Evolutionary conservation across 37 sponge, comb jelly and placozoan genomes (phyloP).

Genomic region (Chondrilla cf. caribensis): DNA sequence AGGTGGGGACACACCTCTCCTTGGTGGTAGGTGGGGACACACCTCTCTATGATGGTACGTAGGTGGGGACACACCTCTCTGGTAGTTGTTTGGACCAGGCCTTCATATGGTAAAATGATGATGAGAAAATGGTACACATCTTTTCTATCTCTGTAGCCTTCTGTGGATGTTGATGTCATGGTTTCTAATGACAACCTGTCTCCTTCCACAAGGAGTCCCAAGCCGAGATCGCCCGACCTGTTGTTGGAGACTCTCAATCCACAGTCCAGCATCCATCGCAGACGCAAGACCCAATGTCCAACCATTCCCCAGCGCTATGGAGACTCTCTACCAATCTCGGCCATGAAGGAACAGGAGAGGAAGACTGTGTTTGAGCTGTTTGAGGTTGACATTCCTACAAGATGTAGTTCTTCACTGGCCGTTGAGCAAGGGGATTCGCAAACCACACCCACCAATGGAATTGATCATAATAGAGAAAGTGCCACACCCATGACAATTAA

Average conservation of each 20-base stretch:
- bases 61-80: too few relatives aligned
- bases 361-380: slow-evolving; percentile 17
- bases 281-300: not conserved
- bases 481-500: not conserved
- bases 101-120: too few relatives aligned
- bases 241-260: not conserved
- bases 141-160: not conserved
- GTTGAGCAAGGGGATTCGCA: not conserved
- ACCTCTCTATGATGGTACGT: too few relatives aligned
- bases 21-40: too few relatives aligned
- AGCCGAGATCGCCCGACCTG: not conserved
- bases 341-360: not conserved
- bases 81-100: too few relatives aligned
- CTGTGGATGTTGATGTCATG: slow-evolving; percentile 1
- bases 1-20: too few relatives aligned
- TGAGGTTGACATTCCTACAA: not conserved
- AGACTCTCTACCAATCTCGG: not conserved
- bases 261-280: not conserved
- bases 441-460: not conserved
- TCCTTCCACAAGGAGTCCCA: not conserved
- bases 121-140: too few relatives aligned
- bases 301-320: not conserved
- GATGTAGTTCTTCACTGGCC: not conserved
- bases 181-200: not conserved
- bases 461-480: not conserved